Percentiles rank a stretch among this genome's conserved stretches.
Evolutionary conservation across 2,888 invertebrate species (phyloP).

Genomic region (Drosophila pseudotalamancana): DNA sequence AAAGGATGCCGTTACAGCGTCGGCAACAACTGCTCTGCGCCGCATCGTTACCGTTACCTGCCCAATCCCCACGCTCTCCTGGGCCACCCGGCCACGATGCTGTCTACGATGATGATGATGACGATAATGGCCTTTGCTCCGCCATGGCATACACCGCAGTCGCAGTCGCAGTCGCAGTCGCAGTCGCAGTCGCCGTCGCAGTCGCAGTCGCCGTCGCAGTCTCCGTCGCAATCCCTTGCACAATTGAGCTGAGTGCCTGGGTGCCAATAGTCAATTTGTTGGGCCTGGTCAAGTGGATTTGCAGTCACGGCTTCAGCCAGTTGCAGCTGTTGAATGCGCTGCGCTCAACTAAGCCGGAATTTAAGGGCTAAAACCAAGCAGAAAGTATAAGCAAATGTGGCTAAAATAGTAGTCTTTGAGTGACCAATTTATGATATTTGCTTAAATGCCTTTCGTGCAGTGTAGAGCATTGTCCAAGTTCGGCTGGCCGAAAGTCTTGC

Average conservation of each 20-base stretch:
- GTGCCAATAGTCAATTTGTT: conserved; percentile 55
- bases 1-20: conserved; percentile 40
- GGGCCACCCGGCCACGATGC: conserved; percentile 6
- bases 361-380: no score
- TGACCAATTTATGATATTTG: no score
- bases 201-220: conserved; percentile 54
- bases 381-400: no score
- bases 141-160: conserved; percentile 31
- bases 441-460: no score
- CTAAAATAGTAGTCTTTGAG: no score
- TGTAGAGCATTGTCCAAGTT: not conserved
- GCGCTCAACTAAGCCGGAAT: no score
- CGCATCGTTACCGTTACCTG: conserved; percentile 42
- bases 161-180: conserved; percentile 43
- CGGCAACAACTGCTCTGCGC: conserved; percentile 38
- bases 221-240: conserved; percentile 62
- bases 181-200: conserved; percentile 65
- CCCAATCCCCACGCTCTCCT: not conserved
- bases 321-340: conserved; percentile 4
- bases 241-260: conserved; percentile 70
- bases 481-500: conserved; percentile 13
- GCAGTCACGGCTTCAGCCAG: conserved; percentile 18
- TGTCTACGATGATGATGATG: conserved; percentile 20
- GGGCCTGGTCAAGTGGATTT: conserved; percentile 42
- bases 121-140: conserved; percentile 49